Percentiles rank a stretch among this genome's conserved stretches.
Evolutionary conservation across 2,888 invertebrate genomes (phyloP).

Genomic region (Choristoneura rosaceana): DNA sequence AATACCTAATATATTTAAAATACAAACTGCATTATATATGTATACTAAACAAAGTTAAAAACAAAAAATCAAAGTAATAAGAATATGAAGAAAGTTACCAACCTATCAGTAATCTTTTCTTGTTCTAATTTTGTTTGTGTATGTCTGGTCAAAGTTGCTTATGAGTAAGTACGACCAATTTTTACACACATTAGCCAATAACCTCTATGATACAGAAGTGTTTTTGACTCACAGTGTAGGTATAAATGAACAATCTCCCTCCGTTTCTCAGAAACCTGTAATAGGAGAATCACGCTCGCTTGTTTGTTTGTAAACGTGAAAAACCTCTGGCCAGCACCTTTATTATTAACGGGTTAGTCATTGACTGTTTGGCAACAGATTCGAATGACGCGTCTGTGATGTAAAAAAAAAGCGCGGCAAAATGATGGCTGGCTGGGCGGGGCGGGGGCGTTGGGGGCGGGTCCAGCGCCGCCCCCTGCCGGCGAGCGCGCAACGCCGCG

Average conservation of each 20-base stretch:
- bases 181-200: neutral
- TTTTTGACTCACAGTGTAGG: neutral
- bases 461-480: constrained; percentile 75
- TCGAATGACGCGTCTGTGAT: constrained; percentile 73
- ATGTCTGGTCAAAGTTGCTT: too few relatives aligned
- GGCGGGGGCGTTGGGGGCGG: constrained; percentile 63
- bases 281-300: constrained; percentile 47
- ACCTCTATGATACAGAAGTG: neutral
- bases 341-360: constrained; percentile 47
- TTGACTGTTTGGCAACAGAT: constrained; percentile 79
- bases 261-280: constrained; percentile 30
- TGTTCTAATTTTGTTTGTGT: too few relatives aligned
- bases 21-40: too few relatives aligned
- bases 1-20: too few relatives aligned
- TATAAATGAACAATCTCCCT: constrained; percentile 2
- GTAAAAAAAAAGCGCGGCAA: constrained; percentile 79
- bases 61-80: too few relatives aligned
- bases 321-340: constrained; percentile 14
- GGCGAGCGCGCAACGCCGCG: constrained; percentile 66
- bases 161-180: neutral
- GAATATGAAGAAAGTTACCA: too few relatives aligned
- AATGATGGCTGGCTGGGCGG: constrained; percentile 80
- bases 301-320: constrained; percentile 21
- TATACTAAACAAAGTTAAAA: too few relatives aligned
- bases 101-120: too few relatives aligned